Evolutionary conservation across 2,113 vertebrate genomes (phyloP).

Genomic region (Syngnathus floridae): DNA sequence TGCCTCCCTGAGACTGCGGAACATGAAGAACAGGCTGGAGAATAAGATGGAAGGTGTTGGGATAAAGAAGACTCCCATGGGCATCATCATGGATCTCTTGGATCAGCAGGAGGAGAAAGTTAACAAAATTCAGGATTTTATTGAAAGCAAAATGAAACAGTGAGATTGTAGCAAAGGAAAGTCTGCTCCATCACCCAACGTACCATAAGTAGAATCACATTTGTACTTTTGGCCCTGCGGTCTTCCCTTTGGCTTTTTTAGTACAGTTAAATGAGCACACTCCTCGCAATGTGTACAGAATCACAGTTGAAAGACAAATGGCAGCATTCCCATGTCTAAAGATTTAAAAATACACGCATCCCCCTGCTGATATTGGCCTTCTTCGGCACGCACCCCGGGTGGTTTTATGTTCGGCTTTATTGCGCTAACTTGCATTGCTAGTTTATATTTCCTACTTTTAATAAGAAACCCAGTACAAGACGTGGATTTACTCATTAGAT

Average conservation of each 20-base stretch:
- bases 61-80: constrained; percentile 94
- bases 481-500: constrained; percentile 14
- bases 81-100: constrained; percentile 86
- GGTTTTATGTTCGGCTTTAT: constrained; percentile 29
- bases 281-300: constrained; percentile 9
- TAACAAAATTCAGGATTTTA: constrained; percentile 84
- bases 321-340: constrained; percentile 27
- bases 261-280: constrained; percentile 11
- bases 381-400: constrained; percentile 4
- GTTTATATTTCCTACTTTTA: constrained; percentile 8
- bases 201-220: constrained; percentile 5
- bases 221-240: neutral
- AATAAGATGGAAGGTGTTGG: constrained; percentile 92
- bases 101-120: constrained; percentile 92
- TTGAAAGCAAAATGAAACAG: constrained; percentile 83
- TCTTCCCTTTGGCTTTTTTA: constrained; percentile 7
- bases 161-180: constrained; percentile 49
- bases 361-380: constrained; percentile 7
- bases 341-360: constrained; percentile 9
- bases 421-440: constrained; percentile 46
- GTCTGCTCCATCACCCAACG: constrained; percentile 9
- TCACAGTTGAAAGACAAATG: constrained; percentile 13
- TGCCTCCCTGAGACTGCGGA: constrained; percentile 87
- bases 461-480: neutral
- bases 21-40: constrained; percentile 92